Evolutionary conservation across 2,797 vertebrate genomes (phyloP), one percentile per base, ranked within the genome.

Genomic region (Spatula clypeata): DNA sequence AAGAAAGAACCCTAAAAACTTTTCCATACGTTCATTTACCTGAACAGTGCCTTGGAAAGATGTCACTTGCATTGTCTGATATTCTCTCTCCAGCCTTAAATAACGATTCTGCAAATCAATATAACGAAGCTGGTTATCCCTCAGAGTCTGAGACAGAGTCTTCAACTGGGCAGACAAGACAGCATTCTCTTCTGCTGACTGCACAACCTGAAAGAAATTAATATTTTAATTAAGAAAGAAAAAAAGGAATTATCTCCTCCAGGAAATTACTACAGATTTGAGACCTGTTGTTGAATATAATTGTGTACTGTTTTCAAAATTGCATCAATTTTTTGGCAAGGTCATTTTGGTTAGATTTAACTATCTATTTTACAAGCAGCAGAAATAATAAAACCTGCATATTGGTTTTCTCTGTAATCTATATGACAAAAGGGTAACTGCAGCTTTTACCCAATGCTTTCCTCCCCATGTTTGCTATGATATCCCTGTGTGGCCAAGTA

Each of bases 131-230:
- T 99, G 99, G 27, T 97, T 98, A 70, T 99, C 99, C 88, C 98
- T 98, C 55, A 99, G 97, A 16, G 98, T 98, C 82, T 99, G 99
- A 7, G 99, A 99, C 10, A 99, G 97, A 0, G 96, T 83, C 88
- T 98, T 98, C 79, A 99, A 79, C 94, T 99, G 99, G 79, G 98
- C 96, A 21, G 98, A 97, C 29, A 99, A 93, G 0, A 97, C 84
- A 17, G 93, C 95, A 79, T 99, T 99, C 97, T 99, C 99, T 93
- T 99, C 98, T 53, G 97, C 81, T 1, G 97, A 95, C 96, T 99
- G 99, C 96, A 99, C 97, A 62, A 98, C 93, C 99, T 99, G 82
- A 27, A 90, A 86, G 19, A 47, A 88, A 85, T 12, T 7, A 69
- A 29, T 21, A 57, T 2, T 24, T 19, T 32, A 58, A 60, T 4